Evolutionary conservation across 1,140 invertebrate species (phyloP).

Genomic region (Radopholus similis): DNA sequence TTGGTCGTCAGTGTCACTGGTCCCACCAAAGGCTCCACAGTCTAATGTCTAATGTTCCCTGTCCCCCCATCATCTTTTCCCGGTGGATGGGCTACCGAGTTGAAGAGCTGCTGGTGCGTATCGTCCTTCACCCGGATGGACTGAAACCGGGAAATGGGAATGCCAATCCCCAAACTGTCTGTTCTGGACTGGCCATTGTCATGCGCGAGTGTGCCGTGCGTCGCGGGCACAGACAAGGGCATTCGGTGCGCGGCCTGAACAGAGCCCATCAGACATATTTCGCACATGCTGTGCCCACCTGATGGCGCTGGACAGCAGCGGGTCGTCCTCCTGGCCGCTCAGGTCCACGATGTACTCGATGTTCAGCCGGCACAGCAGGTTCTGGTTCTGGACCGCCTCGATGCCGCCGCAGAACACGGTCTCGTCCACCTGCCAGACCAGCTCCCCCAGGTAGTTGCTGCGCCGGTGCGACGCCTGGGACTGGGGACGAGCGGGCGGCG

Average conservation of each 20-base stretch:
- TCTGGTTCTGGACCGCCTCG: slow-evolving; percentile 40
- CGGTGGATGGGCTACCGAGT: neutral
- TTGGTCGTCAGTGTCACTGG: neutral
- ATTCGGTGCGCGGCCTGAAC: slow-evolving; percentile 32
- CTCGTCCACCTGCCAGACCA: slow-evolving; percentile 49
- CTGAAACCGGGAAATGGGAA: no score
- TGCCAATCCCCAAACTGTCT: neutral
- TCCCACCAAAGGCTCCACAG: neutral
- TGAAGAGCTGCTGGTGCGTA: slow-evolving; percentile 15
- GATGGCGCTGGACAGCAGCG: neutral
- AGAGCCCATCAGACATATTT: neutral
- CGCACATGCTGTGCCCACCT: neutral
- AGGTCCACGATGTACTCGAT: slow-evolving; percentile 49
- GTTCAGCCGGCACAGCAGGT: slow-evolving; percentile 41
- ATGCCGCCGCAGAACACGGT: slow-evolving; percentile 45
- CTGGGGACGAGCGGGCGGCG: neutral
- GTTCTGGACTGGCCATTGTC: slow-evolving; percentile 41
- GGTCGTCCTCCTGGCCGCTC: slow-evolving; percentile 41
- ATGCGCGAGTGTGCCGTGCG: slow-evolving; percentile 47
- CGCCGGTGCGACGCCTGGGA: slow-evolving; percentile 13
- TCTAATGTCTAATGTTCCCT: neutral
- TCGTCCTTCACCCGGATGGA: slow-evolving; percentile 28
- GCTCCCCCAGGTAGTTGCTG: slow-evolving; percentile 37
- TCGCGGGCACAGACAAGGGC: slow-evolving; percentile 37
- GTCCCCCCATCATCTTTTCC: no score